Percentiles rank a stretch among this genome's conserved stretches.
phyloP scores from a whole-genome alignment of 2,113 vertebrate species.

The Trematocara stigmaticum region DNA sequence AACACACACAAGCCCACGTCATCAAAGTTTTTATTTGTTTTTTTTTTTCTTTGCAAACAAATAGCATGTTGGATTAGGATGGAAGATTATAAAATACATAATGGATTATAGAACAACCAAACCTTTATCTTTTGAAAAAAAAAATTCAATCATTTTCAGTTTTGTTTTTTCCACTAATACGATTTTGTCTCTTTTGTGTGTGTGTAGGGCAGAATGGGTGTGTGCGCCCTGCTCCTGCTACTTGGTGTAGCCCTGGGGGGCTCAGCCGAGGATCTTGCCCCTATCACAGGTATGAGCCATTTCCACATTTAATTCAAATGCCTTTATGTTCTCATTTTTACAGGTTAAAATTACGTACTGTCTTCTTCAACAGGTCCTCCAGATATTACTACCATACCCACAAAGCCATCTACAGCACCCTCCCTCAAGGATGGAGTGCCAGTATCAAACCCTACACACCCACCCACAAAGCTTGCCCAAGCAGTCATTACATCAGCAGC shows the following conservation, averaged over 20 bases:
- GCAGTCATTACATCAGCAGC: neutral
- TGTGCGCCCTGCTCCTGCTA: constrained; percentile 84
- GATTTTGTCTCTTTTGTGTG: neutral
- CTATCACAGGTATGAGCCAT: constrained; percentile 71
- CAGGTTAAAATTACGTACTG: neutral
- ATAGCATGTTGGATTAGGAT: constrained; percentile 3
- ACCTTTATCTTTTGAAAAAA: neutral
- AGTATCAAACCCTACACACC: neutral
- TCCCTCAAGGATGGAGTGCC: constrained; percentile 14
- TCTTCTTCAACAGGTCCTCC: constrained; percentile 32
- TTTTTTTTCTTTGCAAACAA: neutral
- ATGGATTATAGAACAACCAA: neutral
- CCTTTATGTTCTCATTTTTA: neutral
- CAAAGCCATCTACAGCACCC: neutral
- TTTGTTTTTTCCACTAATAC: neutral
- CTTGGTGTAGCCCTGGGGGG: constrained; percentile 73
- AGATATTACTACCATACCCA: constrained; percentile 31
- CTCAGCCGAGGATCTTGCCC: constrained; percentile 61
- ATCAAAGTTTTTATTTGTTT: neutral
- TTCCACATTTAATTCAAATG: neutral
- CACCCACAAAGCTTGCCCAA: neutral
- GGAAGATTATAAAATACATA: neutral
- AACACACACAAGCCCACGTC: neutral
- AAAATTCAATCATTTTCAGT: neutral
- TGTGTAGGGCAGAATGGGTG: constrained; percentile 89